Evolutionary conservation across 2,888 invertebrate species (phyloP), one percentile per base, ranked within the genome.

Genomic region (Dryobotodes eremita): DNA sequence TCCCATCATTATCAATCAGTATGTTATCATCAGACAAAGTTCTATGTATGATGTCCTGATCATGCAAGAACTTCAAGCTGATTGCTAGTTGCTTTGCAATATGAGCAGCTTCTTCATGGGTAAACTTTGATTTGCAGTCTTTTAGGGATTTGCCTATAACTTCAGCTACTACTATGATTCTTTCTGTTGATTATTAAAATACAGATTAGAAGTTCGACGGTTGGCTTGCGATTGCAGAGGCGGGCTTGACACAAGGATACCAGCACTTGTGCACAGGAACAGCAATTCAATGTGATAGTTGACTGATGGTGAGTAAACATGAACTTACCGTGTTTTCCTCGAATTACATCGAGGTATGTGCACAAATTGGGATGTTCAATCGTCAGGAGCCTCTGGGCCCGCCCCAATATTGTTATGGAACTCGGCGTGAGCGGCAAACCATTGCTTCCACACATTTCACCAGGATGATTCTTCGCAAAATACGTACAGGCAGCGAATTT

Each of bases 361-460:
- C 99, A 99, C 72, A 99, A 97, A 95, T 98, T 97, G 0, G 98
- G 97, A 94, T 99, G 99, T 80, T 97, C 97, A 73, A 99, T 96
- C 0, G 98, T 98, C 92, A 98, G 98, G 26, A 99, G 96, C 81
- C 97, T 97, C 93, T 99, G 99, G 48, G 99, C 98, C 91, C 98
- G 97, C 13, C 99, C 99, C 77, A 99, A 97, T 92, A 99, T 99
- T 77, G 99, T 98, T 83, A 99, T 99, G 0, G 99, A 99, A 95
- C 99, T 99, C 4, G 99, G 99, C 1, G 99, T 99, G 36, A 99
- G 96, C 0, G 99, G 99, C 70, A 99, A 96, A 1, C 99, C 99
- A 96, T 99, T 99, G 87, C 98, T 99, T 17, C 99, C 99, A 94
- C 99, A 99, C 74, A 98, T 98, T 94, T 99, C 99, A 50, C 98